These are phyloP conservation scores for Megastigmus dorsalis DNA, from an alignment of 2,888 invertebrate species.

Conservation along the genomic window DNA sequence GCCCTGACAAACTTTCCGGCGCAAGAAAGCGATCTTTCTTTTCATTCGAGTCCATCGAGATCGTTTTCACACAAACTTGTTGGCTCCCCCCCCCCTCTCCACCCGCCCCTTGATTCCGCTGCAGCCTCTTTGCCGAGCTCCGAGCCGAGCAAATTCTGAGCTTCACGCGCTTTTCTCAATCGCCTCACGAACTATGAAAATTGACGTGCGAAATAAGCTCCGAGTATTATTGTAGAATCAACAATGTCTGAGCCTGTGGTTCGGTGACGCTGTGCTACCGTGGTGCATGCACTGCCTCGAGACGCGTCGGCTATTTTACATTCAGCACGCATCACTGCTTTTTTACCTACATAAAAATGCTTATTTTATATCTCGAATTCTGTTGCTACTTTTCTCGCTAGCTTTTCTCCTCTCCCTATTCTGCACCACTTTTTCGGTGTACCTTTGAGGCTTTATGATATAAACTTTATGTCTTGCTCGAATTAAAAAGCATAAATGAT, in stretches of 20 bases:
- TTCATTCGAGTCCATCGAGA: constrained; percentile 9
- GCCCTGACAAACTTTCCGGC: background rate
- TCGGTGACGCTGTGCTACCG: no score
- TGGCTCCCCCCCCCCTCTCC: background rate
- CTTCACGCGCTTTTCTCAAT: constrained; percentile 9
- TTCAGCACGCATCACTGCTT: background rate
- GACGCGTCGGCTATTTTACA: background rate
- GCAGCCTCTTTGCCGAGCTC: no score
- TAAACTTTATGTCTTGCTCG: no score
- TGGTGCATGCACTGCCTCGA: background rate
- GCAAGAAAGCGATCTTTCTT: constrained; percentile 10
- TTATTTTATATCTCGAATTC: constrained; percentile 4
- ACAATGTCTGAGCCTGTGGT: constrained; percentile 11
- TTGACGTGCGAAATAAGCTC: constrained; percentile 9
- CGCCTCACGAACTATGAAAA: constrained; percentile 15
- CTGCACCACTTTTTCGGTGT: no score
- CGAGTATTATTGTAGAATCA: constrained; percentile 8
- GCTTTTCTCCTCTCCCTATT: no score
- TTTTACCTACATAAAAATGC: constrained; percentile 7
- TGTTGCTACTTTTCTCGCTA: no score
- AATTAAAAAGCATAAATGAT: no score
- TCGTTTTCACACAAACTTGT: constrained; percentile 17
- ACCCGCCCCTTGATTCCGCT: no score
- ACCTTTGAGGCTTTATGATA: no score
- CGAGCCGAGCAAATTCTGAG: background rate